Evolutionary conservation across 2,888 invertebrate genomes (phyloP).

Genomic region (Lasioglossum villosulum): DNA sequence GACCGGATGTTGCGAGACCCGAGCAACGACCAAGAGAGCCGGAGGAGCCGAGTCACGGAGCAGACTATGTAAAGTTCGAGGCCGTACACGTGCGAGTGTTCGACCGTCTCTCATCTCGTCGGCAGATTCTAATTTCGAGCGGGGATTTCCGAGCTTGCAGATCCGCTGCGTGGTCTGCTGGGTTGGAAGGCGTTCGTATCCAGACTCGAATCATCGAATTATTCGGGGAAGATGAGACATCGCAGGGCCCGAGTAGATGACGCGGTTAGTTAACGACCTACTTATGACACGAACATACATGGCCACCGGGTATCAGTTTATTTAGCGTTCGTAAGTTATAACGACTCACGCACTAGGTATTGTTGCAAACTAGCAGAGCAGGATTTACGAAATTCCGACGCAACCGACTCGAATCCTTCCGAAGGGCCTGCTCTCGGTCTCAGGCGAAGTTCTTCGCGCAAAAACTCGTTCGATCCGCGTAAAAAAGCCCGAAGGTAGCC

Average conservation of each 20-base stretch:
- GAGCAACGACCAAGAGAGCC: constrained; percentile 31
- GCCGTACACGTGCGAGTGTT: constrained; percentile 35
- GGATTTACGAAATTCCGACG: neutral
- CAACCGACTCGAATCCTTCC: neutral
- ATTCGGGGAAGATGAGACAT: neutral
- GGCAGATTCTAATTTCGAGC: constrained; percentile 36
- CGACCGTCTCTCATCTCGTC: neutral
- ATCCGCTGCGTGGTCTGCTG: neutral
- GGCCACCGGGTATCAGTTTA: neutral
- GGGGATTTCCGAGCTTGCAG: constrained; percentile 29
- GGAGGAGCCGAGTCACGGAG: constrained; percentile 48
- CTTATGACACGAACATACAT: neutral
- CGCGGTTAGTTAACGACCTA: neutral
- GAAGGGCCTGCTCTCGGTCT: neutral
- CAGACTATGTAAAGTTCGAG: constrained; percentile 68
- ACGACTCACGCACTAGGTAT: no score
- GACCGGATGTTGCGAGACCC: constrained; percentile 71
- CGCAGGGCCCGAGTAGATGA: neutral
- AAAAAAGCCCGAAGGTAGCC: constrained; percentile 31
- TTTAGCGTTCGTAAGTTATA: no score
- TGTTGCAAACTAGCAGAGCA: neutral
- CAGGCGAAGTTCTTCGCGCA: neutral
- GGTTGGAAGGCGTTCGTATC: neutral
- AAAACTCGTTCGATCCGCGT: constrained; percentile 16
- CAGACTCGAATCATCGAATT: neutral